These are phyloP conservation scores for Coreoperca whiteheadi DNA, from an alignment of 2,113 vertebrate species.

Conservation along the genomic window DNA sequence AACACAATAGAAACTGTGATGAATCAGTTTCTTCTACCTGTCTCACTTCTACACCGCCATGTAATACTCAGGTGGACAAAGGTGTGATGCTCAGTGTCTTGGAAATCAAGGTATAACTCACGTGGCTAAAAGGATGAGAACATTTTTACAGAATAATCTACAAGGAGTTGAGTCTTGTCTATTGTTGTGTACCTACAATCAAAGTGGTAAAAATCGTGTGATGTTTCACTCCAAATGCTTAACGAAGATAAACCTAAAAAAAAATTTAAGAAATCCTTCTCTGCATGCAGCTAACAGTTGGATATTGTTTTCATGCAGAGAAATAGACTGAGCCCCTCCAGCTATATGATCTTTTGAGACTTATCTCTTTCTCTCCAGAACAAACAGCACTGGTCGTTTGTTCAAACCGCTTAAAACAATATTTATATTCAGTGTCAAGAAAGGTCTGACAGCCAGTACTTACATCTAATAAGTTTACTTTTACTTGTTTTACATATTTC, in stretches of 20 bases:
- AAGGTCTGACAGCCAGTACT: conserved; percentile 1
- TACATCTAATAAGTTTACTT: background rate
- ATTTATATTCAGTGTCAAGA: conserved; percentile 11
- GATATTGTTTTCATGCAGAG: conserved; percentile 54
- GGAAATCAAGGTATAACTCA: background rate
- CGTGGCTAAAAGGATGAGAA: background rate
- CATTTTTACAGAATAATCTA: background rate
- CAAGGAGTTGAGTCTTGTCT: background rate
- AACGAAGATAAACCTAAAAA: conserved; percentile 16
- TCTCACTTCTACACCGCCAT: background rate
- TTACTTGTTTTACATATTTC: no score
- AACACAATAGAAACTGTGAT: conserved; percentile 21
- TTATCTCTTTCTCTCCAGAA: background rate
- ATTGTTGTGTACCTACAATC: background rate
- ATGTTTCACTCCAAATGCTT: conserved; percentile 18
- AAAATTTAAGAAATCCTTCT: conserved; percentile 1
- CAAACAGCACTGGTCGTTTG: conserved; percentile 14
- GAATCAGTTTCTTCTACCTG: background rate
- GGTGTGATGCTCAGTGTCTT: background rate
- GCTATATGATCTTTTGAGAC: conserved; percentile 41
- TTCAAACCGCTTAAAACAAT: conserved; percentile 31
- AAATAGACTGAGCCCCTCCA: conserved; percentile 31
- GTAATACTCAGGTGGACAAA: background rate
- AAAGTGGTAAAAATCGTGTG: background rate
- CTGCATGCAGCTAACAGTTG: conserved; percentile 38